Base-by-base conservation (phyloP, 2,113 vertebrate species). In the Cyprinus carpio region DNA sequence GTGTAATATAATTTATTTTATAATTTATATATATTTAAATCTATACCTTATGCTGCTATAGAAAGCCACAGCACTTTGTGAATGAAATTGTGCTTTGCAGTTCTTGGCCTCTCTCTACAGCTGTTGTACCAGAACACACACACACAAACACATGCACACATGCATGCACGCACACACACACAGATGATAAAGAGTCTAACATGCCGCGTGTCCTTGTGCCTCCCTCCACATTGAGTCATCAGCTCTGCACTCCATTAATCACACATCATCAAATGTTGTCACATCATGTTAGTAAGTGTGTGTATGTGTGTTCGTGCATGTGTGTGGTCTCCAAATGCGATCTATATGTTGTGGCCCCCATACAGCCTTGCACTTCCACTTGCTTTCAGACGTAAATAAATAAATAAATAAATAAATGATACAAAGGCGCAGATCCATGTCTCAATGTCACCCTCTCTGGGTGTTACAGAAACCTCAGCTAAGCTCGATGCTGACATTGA, bases 191-290 rank as follows among this genome's bases (percentile, higher is more conserved):
- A 87, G 72, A 82, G 82, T 74, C 85, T 82, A 29, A 77, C 82
- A 74, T 40, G 10, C 71, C 31, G 10, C n/a, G 51, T 82, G 78
- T 86, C 78, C 85, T 84, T 81, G 76, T 86, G 82, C 77, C 84
- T 84, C 82, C 81, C 78, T 72, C 82, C 83, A 60, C 65, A 85
- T 86, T 88, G 85, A 88, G 82, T 88, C 82, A 87, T 88, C 87
- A 81, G 85, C 86, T 84, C 84, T 87, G 77, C 87, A 87, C 78
- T 88, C 85, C 85, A 87, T 85, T 88, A 85, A 78, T 87, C 87
- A 87, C 74, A 49, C 83, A 51, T 60, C 85, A 87, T 85, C 85
- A 88, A 84, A 86, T 83, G 67, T 76, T 87, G 85, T 87, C 85
- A 88, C 81, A 88, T 86, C 72, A 87, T 79, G 85, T 84, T 86